Base-by-base conservation (phyloP, 1,140 invertebrate species). In the Zaprionus capensis region DNA sequence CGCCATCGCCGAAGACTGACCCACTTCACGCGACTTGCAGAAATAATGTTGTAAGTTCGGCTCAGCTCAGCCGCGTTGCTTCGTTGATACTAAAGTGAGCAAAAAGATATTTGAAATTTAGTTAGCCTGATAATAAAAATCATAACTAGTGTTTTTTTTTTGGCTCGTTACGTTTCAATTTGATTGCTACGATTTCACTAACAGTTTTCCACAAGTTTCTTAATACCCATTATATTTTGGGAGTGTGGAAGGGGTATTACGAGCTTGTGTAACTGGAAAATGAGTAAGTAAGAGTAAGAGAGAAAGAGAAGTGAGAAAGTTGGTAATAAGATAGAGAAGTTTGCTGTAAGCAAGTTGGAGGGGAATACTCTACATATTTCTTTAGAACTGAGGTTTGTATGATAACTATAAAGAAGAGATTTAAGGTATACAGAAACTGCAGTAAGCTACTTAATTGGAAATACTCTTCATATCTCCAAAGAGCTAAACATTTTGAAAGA, bases 101-200 rank as follows among this genome's bases (percentile, higher is more conserved):
- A 12, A 49, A 66, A 49, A 74, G 41, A 65, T 38, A 24, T 67
- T 49, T 69, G 61, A 57, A 71, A 38, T 44, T 51, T 38, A 41
- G 34, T 71, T 36, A 53, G 28, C 63, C 28, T 53, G 38, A 41
- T 69, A 65, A 38, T 77, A 36, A 49, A 68, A 63, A 12, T 57
- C 38, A 22, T 49, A 41, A 38, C 28, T 55, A 28, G 15, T 69
- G 65, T 77, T 62, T 9, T 28, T 61, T 58, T 28, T 41, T 31
- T 46, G 71, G 44, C 11, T 67, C n/a, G 53, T 44, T 64, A 49
- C 36, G 22, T 57, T 64, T 61, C 12, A 34, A 17, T 64, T 58
- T 69, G 59, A 26, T 51, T 77, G 66, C 76, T 75, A 69, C 12
- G 76, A 76, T 81, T 76, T 79, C 58, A 81, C 67, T 71, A 61